These are phyloP conservation scores for Imbricaverruca yamaguchii DNA, from an alignment of 2,888 invertebrate genomes.

Conservation along the genomic window DNA sequence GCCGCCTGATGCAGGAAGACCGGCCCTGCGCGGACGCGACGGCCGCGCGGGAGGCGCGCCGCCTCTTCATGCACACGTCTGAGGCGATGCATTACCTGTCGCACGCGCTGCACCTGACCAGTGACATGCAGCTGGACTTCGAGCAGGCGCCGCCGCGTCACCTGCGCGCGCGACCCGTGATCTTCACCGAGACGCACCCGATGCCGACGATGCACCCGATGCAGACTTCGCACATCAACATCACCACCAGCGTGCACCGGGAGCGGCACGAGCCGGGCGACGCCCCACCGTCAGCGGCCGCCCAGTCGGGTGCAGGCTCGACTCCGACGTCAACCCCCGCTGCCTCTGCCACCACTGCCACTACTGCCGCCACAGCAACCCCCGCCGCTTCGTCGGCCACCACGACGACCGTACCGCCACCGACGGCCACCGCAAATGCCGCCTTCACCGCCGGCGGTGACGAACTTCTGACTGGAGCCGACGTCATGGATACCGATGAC, in stretches of 20 bases:
- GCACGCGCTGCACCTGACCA: constrained; percentile 80
- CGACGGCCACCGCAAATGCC: not conserved
- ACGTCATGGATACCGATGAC: not conserved
- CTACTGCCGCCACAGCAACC: not conserved
- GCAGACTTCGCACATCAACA: constrained; percentile 37
- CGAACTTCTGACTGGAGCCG: not conserved
- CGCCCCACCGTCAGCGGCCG: constrained; percentile 1
- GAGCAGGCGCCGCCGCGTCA: constrained; percentile 59
- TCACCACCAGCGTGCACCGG: constrained; percentile 34
- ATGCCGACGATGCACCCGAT: constrained; percentile 56
- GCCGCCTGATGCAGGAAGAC: constrained; percentile 55
- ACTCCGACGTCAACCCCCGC: not conserved
- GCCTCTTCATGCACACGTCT: constrained; percentile 62
- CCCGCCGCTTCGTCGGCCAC: not conserved
- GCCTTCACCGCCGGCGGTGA: not conserved
- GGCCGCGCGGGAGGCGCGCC: constrained; percentile 48
- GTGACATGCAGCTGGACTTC: constrained; percentile 72
- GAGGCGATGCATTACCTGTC: constrained; percentile 76
- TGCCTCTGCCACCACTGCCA: not conserved
- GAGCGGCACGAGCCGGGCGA: constrained; percentile 1
- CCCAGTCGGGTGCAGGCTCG: constrained; percentile 9
- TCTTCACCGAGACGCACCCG: constrained; percentile 60
- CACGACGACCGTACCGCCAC: not conserved
- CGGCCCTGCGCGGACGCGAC: constrained; percentile 44
- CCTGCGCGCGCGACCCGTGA: constrained; percentile 61